These are phyloP conservation scores for Etheostoma perlongum DNA, from an alignment of 2,797 vertebrate species.

Conservation along the genomic window DNA sequence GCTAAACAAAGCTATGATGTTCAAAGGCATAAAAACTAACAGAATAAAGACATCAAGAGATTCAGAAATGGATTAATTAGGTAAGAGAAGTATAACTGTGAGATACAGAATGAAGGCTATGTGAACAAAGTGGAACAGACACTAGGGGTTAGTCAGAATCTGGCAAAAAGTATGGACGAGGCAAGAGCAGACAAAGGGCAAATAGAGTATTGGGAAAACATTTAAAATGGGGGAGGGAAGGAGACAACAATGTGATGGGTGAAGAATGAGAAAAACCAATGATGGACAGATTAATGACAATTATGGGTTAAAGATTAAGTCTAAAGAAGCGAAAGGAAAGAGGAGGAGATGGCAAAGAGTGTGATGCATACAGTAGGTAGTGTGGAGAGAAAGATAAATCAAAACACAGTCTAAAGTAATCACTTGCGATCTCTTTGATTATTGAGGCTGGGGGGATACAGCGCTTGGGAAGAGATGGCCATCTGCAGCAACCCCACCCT, in stretches of 20 bases:
- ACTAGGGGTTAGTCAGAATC: neutral
- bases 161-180: constrained; percentile 17
- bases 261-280: constrained; percentile 18
- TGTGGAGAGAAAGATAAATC: constrained; percentile 15
- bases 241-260: neutral
- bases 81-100: neutral
- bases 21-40: neutral
- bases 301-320: constrained; percentile 14
- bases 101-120: neutral
- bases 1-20: neutral
- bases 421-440: constrained; percentile 45
- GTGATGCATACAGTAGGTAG: neutral
- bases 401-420: constrained; percentile 36
- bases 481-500: constrained; percentile 50
- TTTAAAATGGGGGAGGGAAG: constrained; percentile 20
- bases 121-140: constrained; percentile 2
- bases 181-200: neutral
- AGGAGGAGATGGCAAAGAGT: constrained; percentile 34
- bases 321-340: constrained; percentile 32
- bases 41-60: constrained; percentile 10
- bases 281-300: constrained; percentile 12
- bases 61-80: constrained; percentile 3
- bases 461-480: constrained; percentile 6
- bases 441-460: constrained; percentile 18
- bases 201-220: constrained; percentile 3